phyloP scores from a whole-genome alignment of 2,797 vertebrate species.

The Microhierax caerulescens region DNA sequence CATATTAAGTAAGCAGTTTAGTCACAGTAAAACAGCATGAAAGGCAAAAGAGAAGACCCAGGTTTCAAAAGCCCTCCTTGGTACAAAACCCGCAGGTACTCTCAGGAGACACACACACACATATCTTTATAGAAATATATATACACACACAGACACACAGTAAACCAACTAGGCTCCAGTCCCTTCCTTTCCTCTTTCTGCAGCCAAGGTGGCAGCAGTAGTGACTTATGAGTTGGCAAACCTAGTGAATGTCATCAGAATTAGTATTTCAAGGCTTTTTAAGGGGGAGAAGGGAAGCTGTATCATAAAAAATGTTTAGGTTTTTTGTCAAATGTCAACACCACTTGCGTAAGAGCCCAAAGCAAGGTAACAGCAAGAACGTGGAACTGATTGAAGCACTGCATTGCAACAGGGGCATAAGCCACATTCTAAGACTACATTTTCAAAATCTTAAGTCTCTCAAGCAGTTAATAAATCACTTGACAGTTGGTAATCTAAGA shows the following conservation, averaged over 20 bases:
- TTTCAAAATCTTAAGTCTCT: neutral
- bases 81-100: neutral
- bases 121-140: too few species aligned
- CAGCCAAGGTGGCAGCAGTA: neutral
- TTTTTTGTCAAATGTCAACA: neutral
- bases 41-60: neutral
- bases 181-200: neutral
- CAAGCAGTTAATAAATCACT: neutral
- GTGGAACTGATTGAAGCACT: neutral
- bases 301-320: neutral
- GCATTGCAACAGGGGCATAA: neutral
- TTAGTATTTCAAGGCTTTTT: neutral
- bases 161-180: neutral
- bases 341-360: neutral
- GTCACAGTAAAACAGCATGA: too few species aligned
- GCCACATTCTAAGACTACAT: neutral
- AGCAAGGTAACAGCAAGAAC: neutral
- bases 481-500: neutral
- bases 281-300: neutral
- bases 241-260: too few species aligned
- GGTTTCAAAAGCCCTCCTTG: neutral
- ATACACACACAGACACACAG: neutral
- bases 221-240: neutral
- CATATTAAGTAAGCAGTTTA: neutral
- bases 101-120: neutral